phyloP scores from a whole-genome alignment of 2,113 vertebrate species.

The Psophia crepitans region DNA sequence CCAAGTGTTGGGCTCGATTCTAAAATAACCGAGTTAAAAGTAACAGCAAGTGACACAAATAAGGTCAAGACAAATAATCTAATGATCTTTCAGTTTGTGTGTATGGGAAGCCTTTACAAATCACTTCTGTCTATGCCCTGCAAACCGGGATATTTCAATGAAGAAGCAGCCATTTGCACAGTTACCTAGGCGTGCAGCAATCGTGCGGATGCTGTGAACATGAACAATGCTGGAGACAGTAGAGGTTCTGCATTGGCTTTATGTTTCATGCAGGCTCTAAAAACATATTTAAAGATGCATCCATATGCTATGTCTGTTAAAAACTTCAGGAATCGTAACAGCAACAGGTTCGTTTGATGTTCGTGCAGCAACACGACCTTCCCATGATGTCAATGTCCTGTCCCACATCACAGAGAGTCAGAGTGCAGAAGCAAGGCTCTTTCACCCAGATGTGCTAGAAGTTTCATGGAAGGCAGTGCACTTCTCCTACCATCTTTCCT shows the following conservation, averaged over 20 bases:
- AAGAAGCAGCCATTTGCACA: background rate
- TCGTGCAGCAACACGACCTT: background rate
- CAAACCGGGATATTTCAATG: background rate
- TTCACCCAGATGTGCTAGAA: background rate
- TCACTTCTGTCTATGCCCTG: background rate
- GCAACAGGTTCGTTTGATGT: background rate
- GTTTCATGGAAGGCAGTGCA: background rate
- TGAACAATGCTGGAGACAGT: background rate
- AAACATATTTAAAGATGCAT: background rate
- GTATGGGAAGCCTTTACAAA: background rate
- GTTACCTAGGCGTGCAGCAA: background rate
- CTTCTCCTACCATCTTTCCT: background rate
- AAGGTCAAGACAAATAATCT: background rate
- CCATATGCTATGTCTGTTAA: background rate
- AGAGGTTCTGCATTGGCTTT: background rate
- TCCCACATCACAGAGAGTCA: background rate
- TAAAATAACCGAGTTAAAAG: background rate
- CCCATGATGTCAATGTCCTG: no score
- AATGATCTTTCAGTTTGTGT: background rate
- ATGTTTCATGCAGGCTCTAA: background rate
- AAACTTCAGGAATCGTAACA: background rate
- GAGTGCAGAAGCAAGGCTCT: background rate
- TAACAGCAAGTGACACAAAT: background rate
- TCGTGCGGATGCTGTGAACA: background rate
- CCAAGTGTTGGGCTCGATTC: background rate